Evolutionary conservation across 2,113 vertebrate species (phyloP).

Genomic region (Sorex araneus): DNA sequence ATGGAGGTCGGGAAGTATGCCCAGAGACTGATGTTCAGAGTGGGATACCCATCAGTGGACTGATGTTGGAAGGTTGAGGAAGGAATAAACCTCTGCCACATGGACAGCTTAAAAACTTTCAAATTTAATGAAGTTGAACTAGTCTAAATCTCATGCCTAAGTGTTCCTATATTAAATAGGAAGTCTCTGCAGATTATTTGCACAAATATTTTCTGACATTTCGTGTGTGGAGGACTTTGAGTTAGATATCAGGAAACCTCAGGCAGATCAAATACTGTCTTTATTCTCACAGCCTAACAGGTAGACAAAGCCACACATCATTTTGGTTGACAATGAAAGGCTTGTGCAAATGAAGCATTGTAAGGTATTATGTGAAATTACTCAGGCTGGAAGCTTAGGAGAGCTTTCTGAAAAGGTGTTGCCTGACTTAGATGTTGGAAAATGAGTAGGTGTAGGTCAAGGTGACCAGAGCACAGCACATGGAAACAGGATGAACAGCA

Average conservation of each 20-base stretch:
- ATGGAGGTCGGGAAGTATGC: not conserved
- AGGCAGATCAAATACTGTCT: not conserved
- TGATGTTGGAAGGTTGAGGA: not conserved
- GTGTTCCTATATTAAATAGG: slow-evolving; percentile 5
- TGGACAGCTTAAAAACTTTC: not conserved
- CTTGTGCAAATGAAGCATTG: not conserved
- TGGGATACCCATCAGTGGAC: not conserved
- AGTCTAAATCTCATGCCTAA: not conserved
- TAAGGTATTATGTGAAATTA: not conserved
- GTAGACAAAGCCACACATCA: not conserved
- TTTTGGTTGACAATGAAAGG: not conserved
- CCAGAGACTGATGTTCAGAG: not conserved
- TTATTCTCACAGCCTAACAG: not conserved
- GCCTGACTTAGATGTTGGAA: not conserved
- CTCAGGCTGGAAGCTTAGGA: not conserved
- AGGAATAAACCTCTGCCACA: not conserved
- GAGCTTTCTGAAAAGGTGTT: not conserved
- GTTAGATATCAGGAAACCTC: not conserved
- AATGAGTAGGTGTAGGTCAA: not conserved
- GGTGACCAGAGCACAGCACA: not conserved
- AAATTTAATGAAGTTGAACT: not conserved
- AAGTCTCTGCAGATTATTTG: not conserved
- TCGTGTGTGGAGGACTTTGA: not conserved
- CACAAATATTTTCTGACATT: slow-evolving; percentile 12
- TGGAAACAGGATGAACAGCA: not conserved